These are phyloP conservation scores for Corythornis leucogaster DNA, from an alignment of 2,797 vertebrate genomes.

Conservation along the genomic window DNA sequence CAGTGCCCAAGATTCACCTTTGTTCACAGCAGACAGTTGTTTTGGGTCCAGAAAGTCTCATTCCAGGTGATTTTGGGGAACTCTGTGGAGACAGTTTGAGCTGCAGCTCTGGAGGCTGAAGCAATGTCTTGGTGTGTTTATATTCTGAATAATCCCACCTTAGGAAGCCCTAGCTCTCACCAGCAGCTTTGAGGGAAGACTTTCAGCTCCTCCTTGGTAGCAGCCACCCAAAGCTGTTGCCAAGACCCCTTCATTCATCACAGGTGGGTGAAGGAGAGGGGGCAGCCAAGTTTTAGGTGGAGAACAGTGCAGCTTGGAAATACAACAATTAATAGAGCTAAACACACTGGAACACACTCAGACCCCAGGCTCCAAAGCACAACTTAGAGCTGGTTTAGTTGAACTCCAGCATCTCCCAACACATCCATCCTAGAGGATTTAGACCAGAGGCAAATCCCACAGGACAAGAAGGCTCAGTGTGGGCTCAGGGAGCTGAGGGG, in stretches of 20 bases:
- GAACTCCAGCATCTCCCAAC: background rate
- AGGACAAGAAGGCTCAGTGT: background rate
- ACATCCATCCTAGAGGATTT: background rate
- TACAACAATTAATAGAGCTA: background rate
- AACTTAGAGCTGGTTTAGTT: background rate
- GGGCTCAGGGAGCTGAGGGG: background rate
- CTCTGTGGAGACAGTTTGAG: background rate
- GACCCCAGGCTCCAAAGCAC: background rate
- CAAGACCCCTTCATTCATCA: fast-evolving
- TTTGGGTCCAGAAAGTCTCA: background rate
- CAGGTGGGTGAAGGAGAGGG: background rate
- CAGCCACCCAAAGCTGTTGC: background rate
- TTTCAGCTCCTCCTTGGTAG: background rate
- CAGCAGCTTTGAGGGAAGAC: background rate
- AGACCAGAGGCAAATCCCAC: background rate
- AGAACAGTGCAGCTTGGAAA: background rate
- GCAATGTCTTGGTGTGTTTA: background rate
- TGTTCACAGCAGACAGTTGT: background rate
- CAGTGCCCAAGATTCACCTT: background rate
- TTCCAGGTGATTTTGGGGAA: background rate
- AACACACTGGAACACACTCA: conserved; percentile 6
- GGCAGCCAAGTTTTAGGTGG: background rate
- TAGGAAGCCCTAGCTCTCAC: background rate
- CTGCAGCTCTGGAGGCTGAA: background rate
- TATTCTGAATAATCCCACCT: background rate